phyloP scores from a whole-genome alignment of 2,888 invertebrate species.

The Eurytoma californica region DNA sequence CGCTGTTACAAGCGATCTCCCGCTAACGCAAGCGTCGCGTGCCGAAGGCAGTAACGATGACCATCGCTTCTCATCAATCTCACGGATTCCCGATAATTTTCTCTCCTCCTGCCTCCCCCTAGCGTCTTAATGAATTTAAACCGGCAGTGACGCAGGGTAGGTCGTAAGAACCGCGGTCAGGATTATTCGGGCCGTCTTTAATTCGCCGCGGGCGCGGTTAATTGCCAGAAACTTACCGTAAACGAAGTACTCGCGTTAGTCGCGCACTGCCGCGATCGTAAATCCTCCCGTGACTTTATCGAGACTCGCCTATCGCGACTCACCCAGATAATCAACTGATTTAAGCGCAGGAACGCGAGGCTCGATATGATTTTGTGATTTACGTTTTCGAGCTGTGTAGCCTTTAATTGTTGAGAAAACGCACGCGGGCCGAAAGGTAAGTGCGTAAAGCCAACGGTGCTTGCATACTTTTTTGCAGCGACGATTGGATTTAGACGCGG shows the following conservation, averaged over 20 bases:
- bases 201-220: conserved; percentile 15
- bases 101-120: background rate
- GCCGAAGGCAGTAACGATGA: background rate
- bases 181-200: background rate
- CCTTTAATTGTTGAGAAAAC: background rate
- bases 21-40: conserved; percentile 10
- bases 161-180: background rate
- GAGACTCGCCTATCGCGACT: conserved; percentile 1
- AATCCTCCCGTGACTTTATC: conserved; percentile 8
- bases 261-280: background rate
- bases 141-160: background rate
- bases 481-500: background rate
- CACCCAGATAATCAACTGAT: conserved; percentile 28
- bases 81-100: conserved; percentile 1
- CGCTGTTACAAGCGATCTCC: background rate
- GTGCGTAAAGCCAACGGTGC: background rate
- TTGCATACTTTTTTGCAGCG: conserved; percentile 6
- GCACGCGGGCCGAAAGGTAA: background rate
- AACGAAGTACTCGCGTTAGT: conserved; percentile 25
- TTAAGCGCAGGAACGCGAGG: background rate
- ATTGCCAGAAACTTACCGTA: conserved; percentile 42
- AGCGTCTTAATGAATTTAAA: background rate
- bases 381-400: conserved; percentile 2
- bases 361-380: background rate
- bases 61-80: background rate